phyloP scores from a whole-genome alignment of 2,888 invertebrate species.

The Aphodius granarius region DNA sequence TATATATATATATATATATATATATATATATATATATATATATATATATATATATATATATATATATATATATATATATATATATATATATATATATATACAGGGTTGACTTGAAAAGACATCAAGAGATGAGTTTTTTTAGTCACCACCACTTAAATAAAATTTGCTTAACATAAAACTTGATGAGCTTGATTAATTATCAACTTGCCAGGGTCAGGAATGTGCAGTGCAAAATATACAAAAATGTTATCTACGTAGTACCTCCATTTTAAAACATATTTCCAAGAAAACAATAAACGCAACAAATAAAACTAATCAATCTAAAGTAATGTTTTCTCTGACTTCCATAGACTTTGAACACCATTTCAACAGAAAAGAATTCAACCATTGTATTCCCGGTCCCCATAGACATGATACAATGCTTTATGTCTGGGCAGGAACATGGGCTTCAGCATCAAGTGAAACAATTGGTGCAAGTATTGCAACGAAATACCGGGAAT shows the following conservation, averaged over 20 bases:
- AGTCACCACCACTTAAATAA: too few species aligned
- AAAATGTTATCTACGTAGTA: background rate
- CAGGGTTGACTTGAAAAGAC: too few species aligned
- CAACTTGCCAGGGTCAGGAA: too few species aligned
- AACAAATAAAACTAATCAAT: background rate
- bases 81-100: too few species aligned
- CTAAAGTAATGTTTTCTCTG: background rate
- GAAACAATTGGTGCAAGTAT: background rate
- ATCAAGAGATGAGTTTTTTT: too few species aligned
- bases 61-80: too few species aligned
- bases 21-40: too few species aligned
- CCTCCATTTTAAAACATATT: background rate
- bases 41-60: too few species aligned
- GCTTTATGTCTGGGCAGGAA: constrained; percentile 51
- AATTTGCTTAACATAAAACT: too few species aligned
- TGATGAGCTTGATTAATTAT: too few species aligned
- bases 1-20: too few species aligned
- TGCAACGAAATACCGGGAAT: background rate
- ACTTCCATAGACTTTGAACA: constrained; percentile 80
- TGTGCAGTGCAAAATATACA: too few species aligned
- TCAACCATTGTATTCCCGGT: constrained; percentile 95
- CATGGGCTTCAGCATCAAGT: background rate
- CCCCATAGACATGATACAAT: constrained; percentile 76
- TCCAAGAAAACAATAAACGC: background rate
- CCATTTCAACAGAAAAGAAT: constrained; percentile 97